These are phyloP conservation scores for Diachasma alloeum DNA, from an alignment of 1,140 invertebrate genomes.

Conservation along the genomic window DNA sequence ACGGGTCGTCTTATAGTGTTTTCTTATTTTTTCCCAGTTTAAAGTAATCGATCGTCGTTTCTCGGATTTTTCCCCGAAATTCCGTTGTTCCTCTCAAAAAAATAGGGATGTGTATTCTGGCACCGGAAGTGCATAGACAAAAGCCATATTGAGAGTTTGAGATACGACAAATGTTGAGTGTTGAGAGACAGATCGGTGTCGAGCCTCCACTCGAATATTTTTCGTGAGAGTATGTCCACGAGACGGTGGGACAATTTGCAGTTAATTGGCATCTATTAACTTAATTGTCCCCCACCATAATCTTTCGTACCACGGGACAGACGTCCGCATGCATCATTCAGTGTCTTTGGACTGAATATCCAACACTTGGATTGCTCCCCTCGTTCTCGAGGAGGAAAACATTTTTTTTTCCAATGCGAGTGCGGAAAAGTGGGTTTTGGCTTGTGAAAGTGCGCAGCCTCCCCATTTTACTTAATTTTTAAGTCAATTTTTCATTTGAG, in stretches of 20 bases:
- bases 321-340: constrained; percentile 18
- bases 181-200: not conserved
- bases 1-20: too few species aligned
- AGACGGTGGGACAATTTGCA: constrained; percentile 39
- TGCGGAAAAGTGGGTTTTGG: too few species aligned
- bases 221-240: constrained; percentile 13
- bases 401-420: too few species aligned
- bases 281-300: constrained; percentile 45
- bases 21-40: too few species aligned
- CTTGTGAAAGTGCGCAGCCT: too few species aligned
- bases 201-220: constrained; percentile 3
- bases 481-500: too few species aligned
- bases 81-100: not conserved
- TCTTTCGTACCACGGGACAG: constrained; percentile 26
- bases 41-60: too few species aligned
- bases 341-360: not conserved
- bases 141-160: not conserved
- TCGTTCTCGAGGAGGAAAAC: not conserved
- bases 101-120: not conserved
- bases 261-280: constrained; percentile 55
- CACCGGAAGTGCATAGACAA: not conserved
- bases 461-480: too few species aligned
- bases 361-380: not conserved
- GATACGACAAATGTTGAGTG: not conserved
- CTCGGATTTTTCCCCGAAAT: not conserved